Percentiles rank a stretch among this genome's conserved stretches.
These are phyloP conservation scores for Chelon labrosus DNA, from an alignment of 2,797 vertebrate species.

Conservation along the genomic window DNA sequence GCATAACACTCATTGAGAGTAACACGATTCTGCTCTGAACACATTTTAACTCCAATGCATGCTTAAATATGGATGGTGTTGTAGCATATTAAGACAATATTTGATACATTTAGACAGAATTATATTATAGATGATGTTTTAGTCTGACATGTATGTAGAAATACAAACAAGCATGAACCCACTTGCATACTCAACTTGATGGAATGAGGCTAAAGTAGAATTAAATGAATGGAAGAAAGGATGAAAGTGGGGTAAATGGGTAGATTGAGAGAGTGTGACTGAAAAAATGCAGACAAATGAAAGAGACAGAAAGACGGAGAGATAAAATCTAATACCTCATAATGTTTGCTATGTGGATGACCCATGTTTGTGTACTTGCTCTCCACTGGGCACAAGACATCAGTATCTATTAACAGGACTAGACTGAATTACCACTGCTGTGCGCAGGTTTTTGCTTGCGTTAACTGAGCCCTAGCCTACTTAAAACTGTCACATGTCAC, in stretches of 20 bases:
- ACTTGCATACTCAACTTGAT: background rate
- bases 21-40: slow-evolving; percentile 25
- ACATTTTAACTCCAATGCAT: slow-evolving; percentile 10
- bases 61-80: slow-evolving; percentile 15
- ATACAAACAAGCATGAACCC: background rate
- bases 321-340: slow-evolving; percentile 69
- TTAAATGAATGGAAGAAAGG: background rate
- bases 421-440: slow-evolving; percentile 70
- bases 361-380: slow-evolving; percentile 77
- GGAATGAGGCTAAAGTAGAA: no score
- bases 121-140: background rate
- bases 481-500: slow-evolving; percentile 76
- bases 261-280: slow-evolving; percentile 9
- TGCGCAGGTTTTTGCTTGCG: slow-evolving; percentile 52
- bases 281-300: slow-evolving; percentile 26
- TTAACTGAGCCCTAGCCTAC: slow-evolving; percentile 61
- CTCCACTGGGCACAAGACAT: slow-evolving; percentile 69
- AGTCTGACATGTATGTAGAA: background rate
- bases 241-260: background rate
- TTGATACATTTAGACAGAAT: background rate
- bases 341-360: slow-evolving; percentile 71
- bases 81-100: background rate
- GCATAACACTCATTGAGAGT: slow-evolving; percentile 17
- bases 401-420: slow-evolving; percentile 66
- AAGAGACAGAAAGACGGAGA: slow-evolving; percentile 47